Percentiles rank a stretch among this genome's conserved stretches.
These are phyloP conservation scores for Sterna hirundo DNA, from an alignment of 2,113 vertebrate genomes.

Conservation along the genomic window DNA sequence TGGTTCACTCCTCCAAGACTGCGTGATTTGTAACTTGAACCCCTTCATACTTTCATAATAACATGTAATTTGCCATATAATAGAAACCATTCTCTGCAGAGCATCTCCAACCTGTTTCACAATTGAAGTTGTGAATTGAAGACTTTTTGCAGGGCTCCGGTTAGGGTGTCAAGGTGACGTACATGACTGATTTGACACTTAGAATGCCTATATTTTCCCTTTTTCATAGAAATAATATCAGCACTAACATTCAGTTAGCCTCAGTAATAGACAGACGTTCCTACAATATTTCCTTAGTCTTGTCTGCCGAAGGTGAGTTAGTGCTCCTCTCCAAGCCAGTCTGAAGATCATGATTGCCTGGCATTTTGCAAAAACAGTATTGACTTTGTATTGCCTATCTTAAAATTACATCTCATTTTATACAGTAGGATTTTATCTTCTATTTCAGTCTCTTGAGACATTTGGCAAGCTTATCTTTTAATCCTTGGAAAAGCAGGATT, in stretches of 20 bases:
- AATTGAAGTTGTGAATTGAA: not conserved
- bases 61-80: not conserved
- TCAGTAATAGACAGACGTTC: not conserved
- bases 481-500: not conserved
- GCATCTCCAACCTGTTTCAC: not conserved
- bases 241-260: not conserved
- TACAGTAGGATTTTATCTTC: not conserved
- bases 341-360: not conserved
- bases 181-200: not conserved
- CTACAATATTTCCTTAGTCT: not conserved
- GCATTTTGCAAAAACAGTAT: not conserved
- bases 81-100: not conserved
- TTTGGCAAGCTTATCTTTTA: constrained; percentile 6
- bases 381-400: not conserved
- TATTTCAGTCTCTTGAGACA: constrained; percentile 1
- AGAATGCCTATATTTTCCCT: not conserved
- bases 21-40: not conserved
- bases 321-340: not conserved
- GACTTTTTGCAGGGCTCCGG: not conserved
- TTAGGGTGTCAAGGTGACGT: not conserved
- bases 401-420: not conserved
- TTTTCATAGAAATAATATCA: not conserved
- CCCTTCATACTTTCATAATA: not conserved
- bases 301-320: not conserved
- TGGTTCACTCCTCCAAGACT: not conserved